Conservation (phyloP, 2,113 vertebrate genomes). For the Sitta europaea region DNA sequence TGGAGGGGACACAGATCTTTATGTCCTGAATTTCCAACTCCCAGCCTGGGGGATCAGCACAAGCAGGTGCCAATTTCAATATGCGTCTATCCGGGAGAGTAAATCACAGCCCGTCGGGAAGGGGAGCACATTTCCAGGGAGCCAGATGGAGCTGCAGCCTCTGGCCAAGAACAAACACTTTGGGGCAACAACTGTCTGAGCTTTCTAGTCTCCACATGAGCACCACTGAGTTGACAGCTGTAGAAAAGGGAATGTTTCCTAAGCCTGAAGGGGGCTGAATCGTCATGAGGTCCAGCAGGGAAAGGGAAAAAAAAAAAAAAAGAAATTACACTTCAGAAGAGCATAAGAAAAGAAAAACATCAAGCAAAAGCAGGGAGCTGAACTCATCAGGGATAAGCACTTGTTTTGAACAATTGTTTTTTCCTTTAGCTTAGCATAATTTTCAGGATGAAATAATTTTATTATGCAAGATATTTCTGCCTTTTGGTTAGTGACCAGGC, state of each 20-base stretch:
- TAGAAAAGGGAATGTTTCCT: slow-evolving; percentile 18
- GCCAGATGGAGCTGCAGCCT: background rate
- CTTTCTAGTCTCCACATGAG: background rate
- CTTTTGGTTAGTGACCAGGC: background rate
- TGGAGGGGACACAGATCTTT: background rate
- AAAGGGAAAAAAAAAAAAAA: background rate
- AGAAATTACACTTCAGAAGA: background rate
- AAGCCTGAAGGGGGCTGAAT: background rate
- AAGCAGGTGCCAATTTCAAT: background rate
- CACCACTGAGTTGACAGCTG: background rate
- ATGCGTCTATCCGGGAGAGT: fast-evolving
- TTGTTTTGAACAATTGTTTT: background rate
- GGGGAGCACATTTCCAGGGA: background rate
- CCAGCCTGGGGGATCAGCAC: background rate
- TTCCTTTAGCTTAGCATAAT: background rate
- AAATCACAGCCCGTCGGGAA: background rate
- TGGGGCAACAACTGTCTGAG: background rate
- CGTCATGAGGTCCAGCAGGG: background rate
- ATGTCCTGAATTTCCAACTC: background rate
- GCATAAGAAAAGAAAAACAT: background rate
- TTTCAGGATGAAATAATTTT: background rate
- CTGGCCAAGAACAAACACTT: slow-evolving; percentile 5
- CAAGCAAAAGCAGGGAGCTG: background rate
- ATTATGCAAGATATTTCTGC: background rate
- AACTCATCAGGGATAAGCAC: background rate